Evolutionary conservation across 2,797 vertebrate species (phyloP).

Genomic region (Bradypodion pumilum): DNA sequence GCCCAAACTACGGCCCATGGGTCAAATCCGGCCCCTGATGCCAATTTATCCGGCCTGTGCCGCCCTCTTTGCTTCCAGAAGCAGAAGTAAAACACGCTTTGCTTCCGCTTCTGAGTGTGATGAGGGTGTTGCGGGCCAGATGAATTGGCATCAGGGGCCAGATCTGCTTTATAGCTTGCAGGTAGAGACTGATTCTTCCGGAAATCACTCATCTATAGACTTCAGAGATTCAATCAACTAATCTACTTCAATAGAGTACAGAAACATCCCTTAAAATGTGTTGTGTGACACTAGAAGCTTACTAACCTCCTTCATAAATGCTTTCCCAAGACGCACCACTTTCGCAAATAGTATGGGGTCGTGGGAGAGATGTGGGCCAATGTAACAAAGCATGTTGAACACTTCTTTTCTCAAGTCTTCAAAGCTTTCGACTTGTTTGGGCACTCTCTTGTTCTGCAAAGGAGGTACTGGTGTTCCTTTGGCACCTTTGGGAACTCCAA

Average conservation of each 20-base stretch:
- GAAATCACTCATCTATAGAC: no score
- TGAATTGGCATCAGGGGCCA: no score
- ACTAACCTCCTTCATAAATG: constrained; percentile 98
- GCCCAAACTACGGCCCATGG: no score
- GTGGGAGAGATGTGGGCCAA: constrained; percentile 95
- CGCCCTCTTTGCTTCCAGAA: no score
- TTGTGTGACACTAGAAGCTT: constrained; percentile 4
- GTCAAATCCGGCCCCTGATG: no score
- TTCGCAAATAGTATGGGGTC: constrained; percentile 97
- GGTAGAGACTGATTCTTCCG: no score
- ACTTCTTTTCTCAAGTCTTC: constrained; percentile 91
- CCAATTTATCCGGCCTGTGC: no score
- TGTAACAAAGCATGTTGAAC: constrained; percentile 95
- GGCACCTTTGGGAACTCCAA: constrained; percentile 94
- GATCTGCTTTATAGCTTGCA: no score
- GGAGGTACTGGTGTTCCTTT: constrained; percentile 82
- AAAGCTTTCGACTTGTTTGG: constrained; percentile 87
- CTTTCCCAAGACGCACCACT: constrained; percentile 94
- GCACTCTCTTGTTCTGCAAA: constrained; percentile 87
- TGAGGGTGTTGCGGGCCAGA: no score
- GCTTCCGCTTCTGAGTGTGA: no score
- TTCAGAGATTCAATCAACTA: not conserved
- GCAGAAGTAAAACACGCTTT: no score
- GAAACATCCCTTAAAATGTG: not conserved
- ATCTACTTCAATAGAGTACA: not conserved